Percentiles rank a stretch among this genome's conserved stretches.
phyloP scores from a whole-genome alignment of 2,113 vertebrate genomes.

The Sterrhoptilus dennistouni region DNA sequence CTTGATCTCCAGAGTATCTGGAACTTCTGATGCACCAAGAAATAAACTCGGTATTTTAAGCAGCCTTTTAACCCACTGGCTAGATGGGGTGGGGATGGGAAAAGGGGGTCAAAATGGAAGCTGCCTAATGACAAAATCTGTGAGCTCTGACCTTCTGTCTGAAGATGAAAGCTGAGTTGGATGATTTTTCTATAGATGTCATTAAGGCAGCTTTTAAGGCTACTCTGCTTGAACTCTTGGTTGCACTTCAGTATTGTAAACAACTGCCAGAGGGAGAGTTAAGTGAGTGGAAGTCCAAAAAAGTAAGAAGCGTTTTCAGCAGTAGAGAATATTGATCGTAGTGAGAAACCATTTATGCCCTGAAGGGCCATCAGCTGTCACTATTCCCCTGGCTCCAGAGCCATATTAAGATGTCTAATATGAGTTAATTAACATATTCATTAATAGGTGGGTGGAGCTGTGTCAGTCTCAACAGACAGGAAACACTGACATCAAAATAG shows the following conservation, averaged over 20 bases:
- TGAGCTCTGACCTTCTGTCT: slow-evolving; percentile 35
- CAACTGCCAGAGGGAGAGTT: not conserved
- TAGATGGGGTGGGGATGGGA: fast-evolving
- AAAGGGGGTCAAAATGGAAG: not conserved
- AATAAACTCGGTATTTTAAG: slow-evolving; percentile 12
- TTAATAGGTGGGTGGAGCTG: slow-evolving; percentile 21
- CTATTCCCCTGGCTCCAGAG: not conserved
- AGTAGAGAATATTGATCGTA: not conserved
- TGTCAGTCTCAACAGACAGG: not conserved
- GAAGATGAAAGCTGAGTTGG: slow-evolving; percentile 45
- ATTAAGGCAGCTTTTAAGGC: slow-evolving; percentile 58
- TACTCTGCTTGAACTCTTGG: slow-evolving; percentile 13
- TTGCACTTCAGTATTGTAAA: slow-evolving; percentile 24
- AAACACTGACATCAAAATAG: slow-evolving; percentile 19
- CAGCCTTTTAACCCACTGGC: not conserved
- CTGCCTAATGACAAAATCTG: slow-evolving; percentile 7
- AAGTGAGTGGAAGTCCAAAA: slow-evolving; percentile 40
- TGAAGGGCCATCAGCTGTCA: slow-evolving; percentile 40
- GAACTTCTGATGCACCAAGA: not conserved
- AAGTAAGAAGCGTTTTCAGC: not conserved
- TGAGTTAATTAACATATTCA: slow-evolving; percentile 38
- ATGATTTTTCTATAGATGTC: slow-evolving; percentile 33
- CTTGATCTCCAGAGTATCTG: not conserved
- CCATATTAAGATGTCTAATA: not conserved
- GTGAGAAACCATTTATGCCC: slow-evolving; percentile 37